A percentile compares a stretch with the other conserved stretches of the same genome.
Conservation (phyloP, 2,888 invertebrate genomes). For the Mimachlamys varia region DNA sequence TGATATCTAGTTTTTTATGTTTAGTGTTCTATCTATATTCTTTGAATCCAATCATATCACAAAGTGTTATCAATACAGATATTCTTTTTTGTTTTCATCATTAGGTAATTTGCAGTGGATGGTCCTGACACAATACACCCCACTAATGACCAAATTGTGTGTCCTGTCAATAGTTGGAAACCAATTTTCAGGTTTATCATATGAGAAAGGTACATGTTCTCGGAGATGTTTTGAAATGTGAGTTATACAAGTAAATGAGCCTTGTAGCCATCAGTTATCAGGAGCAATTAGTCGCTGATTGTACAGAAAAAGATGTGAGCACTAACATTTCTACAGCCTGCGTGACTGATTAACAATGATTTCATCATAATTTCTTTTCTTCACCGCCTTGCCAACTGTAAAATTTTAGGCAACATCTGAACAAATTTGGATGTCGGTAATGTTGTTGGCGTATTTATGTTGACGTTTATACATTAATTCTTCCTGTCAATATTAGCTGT, state of each 20-base stretch:
- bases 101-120: too few species aligned
- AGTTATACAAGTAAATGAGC: neutral
- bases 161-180: neutral
- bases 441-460: neutral
- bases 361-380: neutral
- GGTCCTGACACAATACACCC: too few species aligned
- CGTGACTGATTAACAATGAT: neutral
- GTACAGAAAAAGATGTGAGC: neutral
- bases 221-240: neutral
- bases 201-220: neutral
- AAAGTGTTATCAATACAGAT: too few species aligned
- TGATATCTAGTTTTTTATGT: too few species aligned
- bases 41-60: too few species aligned
- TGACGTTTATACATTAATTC: neutral
- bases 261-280: neutral
- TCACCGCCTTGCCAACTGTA: neutral
- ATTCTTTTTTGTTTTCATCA: too few species aligned
- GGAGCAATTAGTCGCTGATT: neutral
- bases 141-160: too few species aligned
- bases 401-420: neutral
- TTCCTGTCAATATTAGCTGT: neutral
- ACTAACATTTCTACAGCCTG: neutral
- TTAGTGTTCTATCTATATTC: too few species aligned
- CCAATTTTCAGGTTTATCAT: neutral
- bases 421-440: neutral